Base-by-base conservation (phyloP, 1,140 invertebrate genomes). In the Geopemphigus sp. region DNA sequence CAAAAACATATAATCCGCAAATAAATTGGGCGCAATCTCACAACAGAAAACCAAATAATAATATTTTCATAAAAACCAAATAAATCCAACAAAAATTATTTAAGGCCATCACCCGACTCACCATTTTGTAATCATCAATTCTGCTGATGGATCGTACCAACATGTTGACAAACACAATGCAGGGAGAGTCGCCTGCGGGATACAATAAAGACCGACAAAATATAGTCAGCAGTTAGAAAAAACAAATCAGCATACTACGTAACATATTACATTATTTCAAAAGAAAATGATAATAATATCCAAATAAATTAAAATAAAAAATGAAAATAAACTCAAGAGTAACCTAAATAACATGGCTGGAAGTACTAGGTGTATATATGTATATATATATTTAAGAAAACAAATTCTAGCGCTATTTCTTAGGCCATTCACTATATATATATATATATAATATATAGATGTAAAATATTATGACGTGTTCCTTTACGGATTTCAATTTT, bases 121-220 rank as follows among this genome's bases (percentile, higher is more conserved):
- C 94, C 95, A 97, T 97, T 90, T 95, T 95, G 89, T 96, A 96
- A 93, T 98, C 95, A 89, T 96, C 93, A 89, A 97, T 97, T 93
- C 96, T 96, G 90, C 94, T 96, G 90, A 98, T 97, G 88, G 95
- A 96, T 84, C 95, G 92, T 82, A 98, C 92, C 88, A 92, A 96
- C 88, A 97, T 91, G 92, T 97, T 97, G 89, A 97, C 94, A 85
- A 87, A 85, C 84, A 95, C 93, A 88, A 90, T 87, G 85, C 93
- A 93, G 84, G 93, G 90, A 86, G 86, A 83, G 83, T 85, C 85
- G 83, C 83, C 83, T 84, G 84, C 84, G 84, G 85, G 83, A 86
- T 86, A 70, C 64, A 81, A 81, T 70, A 59, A 72, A 81, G 32
- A 81, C 63, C 64, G 68, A 81, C 63, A 59, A 72, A 56, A 59